phyloP scores from a whole-genome alignment of 2,888 invertebrate genomes.

The Acleris holmiana region DNA sequence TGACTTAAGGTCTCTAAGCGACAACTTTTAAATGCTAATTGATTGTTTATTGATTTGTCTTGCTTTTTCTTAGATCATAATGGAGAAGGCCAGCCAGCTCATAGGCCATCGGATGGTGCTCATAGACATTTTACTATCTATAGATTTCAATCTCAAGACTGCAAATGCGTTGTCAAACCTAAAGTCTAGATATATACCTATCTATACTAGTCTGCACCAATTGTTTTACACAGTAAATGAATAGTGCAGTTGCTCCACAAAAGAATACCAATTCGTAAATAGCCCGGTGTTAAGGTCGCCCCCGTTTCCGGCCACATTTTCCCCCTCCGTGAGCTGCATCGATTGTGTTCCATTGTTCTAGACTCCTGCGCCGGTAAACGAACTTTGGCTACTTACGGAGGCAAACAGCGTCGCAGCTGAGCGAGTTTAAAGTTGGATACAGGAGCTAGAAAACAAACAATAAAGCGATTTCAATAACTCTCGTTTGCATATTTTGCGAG shows the following conservation, averaged over 20 bases:
- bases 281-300: constrained; percentile 28
- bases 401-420: constrained; percentile 13
- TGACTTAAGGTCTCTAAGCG: too few species aligned
- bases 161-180: too few species aligned
- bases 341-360: constrained; percentile 27
- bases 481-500: neutral
- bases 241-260: constrained; percentile 7
- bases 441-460: neutral
- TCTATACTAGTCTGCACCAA: too few species aligned
- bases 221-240: too few species aligned
- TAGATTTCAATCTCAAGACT: too few species aligned
- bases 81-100: too few species aligned
- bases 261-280: constrained; percentile 21
- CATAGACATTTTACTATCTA: too few species aligned
- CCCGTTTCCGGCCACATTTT: constrained; percentile 34
- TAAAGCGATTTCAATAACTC: neutral
- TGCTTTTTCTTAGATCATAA: too few species aligned
- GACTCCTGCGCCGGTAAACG: constrained; percentile 15
- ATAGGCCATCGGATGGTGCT: too few species aligned
- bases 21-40: too few species aligned
- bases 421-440: constrained; percentile 15
- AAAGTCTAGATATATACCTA: too few species aligned
- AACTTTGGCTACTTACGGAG: constrained; percentile 24
- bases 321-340: constrained; percentile 37
- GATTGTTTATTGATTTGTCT: too few species aligned